These are phyloP conservation scores for Caenorhabditis virilis DNA, from an alignment of 2,888 invertebrate species.

Conservation along the genomic window DNA sequence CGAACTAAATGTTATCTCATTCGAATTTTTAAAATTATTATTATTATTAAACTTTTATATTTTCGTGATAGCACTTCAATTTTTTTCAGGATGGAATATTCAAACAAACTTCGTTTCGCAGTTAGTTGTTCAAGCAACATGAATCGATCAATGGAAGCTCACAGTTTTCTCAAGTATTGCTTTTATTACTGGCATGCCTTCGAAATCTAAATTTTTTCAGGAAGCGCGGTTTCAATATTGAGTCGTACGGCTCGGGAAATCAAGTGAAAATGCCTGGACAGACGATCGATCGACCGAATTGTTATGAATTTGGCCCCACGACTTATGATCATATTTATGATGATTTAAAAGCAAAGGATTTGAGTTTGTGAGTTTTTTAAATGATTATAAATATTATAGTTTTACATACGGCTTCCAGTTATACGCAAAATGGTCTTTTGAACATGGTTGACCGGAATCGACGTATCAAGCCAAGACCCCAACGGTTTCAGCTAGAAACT, in stretches of 20 bases:
- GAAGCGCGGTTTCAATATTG: constrained; percentile 92
- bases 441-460: constrained; percentile 97
- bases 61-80: too few relatives aligned
- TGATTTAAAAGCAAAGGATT: constrained; percentile 54
- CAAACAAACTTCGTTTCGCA: constrained; percentile 74
- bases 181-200: not conserved
- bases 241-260: constrained; percentile 71
- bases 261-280: constrained; percentile 92
- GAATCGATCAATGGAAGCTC: constrained; percentile 99
- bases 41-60: too few relatives aligned
- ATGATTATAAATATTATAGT: not conserved
- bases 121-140: constrained; percentile 99
- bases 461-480: constrained; percentile 89
- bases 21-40: too few relatives aligned
- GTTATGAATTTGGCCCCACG: constrained; percentile 56
- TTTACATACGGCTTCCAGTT: constrained; percentile 70
- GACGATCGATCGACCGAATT: constrained; percentile 73
- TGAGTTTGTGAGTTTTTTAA: constrained; percentile 46
- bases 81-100: constrained; percentile 5
- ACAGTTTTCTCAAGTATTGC: constrained; percentile 82
- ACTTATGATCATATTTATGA: constrained; percentile 53
- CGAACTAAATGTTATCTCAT: too few relatives aligned
- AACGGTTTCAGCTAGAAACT: constrained; percentile 86
- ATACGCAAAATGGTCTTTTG: constrained; percentile 95
- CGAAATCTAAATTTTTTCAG: constrained; percentile 71